phyloP scores from a whole-genome alignment of 1,140 invertebrate species.

The Copidosoma floridanum region DNA sequence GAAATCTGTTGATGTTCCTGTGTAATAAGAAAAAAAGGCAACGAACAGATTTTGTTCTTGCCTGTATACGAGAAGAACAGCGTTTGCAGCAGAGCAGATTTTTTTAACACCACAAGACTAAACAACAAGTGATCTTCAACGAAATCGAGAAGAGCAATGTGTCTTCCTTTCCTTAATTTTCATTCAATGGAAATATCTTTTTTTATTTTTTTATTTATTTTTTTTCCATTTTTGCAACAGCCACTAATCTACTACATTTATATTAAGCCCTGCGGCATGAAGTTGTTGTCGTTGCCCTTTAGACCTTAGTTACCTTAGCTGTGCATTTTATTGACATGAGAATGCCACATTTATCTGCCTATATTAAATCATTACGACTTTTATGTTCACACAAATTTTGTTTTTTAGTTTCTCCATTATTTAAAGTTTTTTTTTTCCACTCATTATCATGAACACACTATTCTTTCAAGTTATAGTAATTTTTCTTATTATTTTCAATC shows the following conservation, averaged over 20 bases:
- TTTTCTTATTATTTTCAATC: not conserved
- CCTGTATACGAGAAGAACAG: not conserved
- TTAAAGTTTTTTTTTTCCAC: constrained; percentile 15
- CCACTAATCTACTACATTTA: constrained; percentile 36
- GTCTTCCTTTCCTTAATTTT: too few species aligned
- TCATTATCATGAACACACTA: not conserved
- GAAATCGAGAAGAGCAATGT: not conserved
- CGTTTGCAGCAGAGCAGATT: constrained; percentile 1
- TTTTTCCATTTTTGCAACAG: constrained; percentile 14
- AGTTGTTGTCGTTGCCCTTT: constrained; percentile 55
- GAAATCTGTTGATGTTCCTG: constrained; percentile 23
- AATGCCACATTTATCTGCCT: constrained; percentile 53
- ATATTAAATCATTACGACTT: constrained; percentile 32
- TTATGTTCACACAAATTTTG: constrained; percentile 25
- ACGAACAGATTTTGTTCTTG: not conserved
- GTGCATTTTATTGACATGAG: constrained; percentile 56
- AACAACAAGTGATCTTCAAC: not conserved
- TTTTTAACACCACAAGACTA: not conserved
- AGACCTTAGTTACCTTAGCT: constrained; percentile 56
- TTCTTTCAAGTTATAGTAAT: not conserved
- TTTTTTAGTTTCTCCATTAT: constrained; percentile 21
- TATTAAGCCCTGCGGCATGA: constrained; percentile 54
- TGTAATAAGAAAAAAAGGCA: not conserved
- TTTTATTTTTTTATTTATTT: constrained; percentile 1
- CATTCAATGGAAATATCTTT: not conserved